phyloP scores from a whole-genome alignment of 2,113 vertebrate species.

The Macheiramphus alcinus region DNA sequence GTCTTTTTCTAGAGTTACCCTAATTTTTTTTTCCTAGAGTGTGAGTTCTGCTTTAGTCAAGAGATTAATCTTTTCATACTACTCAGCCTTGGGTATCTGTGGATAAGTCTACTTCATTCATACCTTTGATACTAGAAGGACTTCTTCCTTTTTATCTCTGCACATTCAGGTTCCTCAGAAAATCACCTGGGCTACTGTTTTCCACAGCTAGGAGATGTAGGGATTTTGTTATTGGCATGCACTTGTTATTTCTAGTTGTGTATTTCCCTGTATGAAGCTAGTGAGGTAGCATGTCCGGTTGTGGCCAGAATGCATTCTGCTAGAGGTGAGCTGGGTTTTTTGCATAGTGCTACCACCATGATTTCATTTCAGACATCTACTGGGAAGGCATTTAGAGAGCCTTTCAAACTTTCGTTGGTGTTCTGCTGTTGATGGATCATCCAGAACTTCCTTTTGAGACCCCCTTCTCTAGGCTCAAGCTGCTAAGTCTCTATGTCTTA shows the following conservation, averaged over 20 bases:
- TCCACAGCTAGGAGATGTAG: background rate
- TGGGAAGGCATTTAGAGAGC: background rate
- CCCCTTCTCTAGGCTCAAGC: background rate
- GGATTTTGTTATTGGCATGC: background rate
- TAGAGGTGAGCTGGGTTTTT: background rate
- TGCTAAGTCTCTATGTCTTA: background rate
- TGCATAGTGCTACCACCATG: accelerated
- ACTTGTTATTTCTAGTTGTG: background rate
- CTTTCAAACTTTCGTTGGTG: accelerated
- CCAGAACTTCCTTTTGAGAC: background rate
- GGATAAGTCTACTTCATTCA: background rate
- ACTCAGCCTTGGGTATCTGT: background rate
- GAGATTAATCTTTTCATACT: background rate
- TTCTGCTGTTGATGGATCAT: background rate
- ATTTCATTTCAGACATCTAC: background rate
- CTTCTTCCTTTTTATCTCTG: background rate
- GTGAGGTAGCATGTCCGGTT: background rate
- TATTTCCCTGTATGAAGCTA: background rate
- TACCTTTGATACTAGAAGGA: background rate
- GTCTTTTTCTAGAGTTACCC: background rate
- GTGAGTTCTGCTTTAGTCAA: background rate
- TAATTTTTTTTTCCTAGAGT: background rate
- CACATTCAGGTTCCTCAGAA: background rate
- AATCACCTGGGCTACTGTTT: background rate
- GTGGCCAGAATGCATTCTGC: background rate